Base-by-base conservation (phyloP, 2,113 vertebrate genomes). In the Dendropsophus ebraccatus region DNA sequence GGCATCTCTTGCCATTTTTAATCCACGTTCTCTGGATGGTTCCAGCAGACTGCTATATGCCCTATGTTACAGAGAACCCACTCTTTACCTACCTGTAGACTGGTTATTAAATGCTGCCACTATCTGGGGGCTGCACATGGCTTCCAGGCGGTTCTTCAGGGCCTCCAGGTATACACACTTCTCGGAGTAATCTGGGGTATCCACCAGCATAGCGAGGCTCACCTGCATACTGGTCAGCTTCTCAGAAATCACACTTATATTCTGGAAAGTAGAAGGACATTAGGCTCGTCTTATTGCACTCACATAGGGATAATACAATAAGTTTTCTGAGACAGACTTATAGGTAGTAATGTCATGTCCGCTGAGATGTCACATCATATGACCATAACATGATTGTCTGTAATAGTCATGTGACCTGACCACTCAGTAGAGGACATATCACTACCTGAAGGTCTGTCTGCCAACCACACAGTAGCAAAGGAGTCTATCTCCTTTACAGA, bases 151-250 rank as follows among this genome's bases (percentile, higher is more conserved):
- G 92, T 99, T 99, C 92, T 99, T 99, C 87, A 99, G 89, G 0
- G 98, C 97, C 90, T 99, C 98, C 32, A 99, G 89, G 84, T 99
- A 95, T 86, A 99, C 97, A 13, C 98, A 99, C 89, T 99, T 99
- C 87, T 99, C 98, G 0, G 98, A 98, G 90, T 98, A 99, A 89
- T 99, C 97, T 0, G 97, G 97, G 0, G 98, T 99, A 85, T 99
- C 98, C 88, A 98, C 97, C 9, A 99, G 92, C 96, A 99, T 99
- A 12, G 94, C 92, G 88, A 99, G 91, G 88, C 98, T 99, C 91
- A 90, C 97, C 93, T 99, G 98, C 98, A 99, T 98, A 67, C 97
- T 96, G 0, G 96, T 98, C 30, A 99, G 92, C 87, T 99, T 99
- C 87, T 94, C 95, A 0, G 98, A 97, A 87, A 99, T 99, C 67